These are phyloP conservation scores for Coenobita brevimanus DNA, from an alignment of 1,140 invertebrate genomes.

Conservation along the genomic window DNA sequence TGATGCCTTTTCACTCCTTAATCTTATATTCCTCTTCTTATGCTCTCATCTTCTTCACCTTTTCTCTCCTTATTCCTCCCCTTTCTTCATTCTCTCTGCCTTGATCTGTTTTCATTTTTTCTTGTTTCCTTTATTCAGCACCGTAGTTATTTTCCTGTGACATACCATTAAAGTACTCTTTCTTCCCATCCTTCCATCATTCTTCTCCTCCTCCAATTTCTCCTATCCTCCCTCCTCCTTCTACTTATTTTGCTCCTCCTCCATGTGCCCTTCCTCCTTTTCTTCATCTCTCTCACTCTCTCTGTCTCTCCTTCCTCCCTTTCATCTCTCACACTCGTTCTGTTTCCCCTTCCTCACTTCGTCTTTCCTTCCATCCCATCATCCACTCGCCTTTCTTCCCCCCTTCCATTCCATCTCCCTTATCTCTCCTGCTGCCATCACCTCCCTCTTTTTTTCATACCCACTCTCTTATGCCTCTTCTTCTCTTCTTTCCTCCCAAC, in stretches of 20 bases:
- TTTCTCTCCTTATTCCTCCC: no score
- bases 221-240: no score
- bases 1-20: no score
- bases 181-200: neutral
- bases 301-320: no score
- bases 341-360: no score
- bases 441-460: neutral
- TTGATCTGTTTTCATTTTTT: neutral
- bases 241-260: no score
- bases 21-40: no score
- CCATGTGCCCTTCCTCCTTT: no score
- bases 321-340: no score
- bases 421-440: neutral
- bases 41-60: no score
- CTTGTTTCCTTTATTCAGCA: neutral
- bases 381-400: neutral
- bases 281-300: no score
- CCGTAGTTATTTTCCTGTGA: neutral
- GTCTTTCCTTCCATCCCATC: neutral
- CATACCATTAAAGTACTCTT: neutral
- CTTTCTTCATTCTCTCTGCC: neutral
- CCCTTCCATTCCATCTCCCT: neutral
- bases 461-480: neutral
- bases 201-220: no score
- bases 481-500: neutral